A percentile compares a stretch with the other conserved stretches of the same genome.
These are phyloP conservation scores for Phylloscopus trochiloides DNA, from an alignment of 2,113 vertebrate species.

Conservation along the genomic window DNA sequence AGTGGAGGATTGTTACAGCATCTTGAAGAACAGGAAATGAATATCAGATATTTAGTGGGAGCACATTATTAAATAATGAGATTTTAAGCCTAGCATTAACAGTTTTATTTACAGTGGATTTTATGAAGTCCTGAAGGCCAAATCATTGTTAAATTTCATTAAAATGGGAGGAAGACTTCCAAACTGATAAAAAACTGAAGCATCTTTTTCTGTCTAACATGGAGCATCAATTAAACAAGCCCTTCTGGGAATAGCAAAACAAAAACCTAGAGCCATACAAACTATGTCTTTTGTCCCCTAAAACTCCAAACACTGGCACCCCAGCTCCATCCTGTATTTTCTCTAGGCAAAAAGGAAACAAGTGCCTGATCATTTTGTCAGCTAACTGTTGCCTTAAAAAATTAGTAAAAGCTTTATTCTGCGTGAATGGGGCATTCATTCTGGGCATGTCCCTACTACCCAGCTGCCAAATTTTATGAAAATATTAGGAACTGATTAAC, in stretches of 20 bases:
- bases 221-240: neutral
- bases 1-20: neutral
- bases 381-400: neutral
- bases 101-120: conserved; percentile 2
- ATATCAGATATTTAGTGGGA: neutral
- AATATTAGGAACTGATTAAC: neutral
- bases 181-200: neutral
- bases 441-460: neutral
- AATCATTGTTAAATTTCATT: conserved; percentile 3
- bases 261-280: neutral
- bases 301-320: neutral
- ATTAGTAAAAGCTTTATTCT: neutral
- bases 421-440: neutral
- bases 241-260: neutral
- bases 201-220: neutral
- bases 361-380: neutral
- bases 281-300: neutral
- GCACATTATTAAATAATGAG: conserved; percentile 7
- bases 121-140: conserved; percentile 5
- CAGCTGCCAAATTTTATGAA: neutral
- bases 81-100: neutral
- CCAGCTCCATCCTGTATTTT: neutral
- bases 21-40: neutral
- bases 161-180: neutral
- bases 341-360: neutral